Base-by-base conservation (phyloP, 1,140 invertebrate genomes). In the Ladona fulva region DNA sequence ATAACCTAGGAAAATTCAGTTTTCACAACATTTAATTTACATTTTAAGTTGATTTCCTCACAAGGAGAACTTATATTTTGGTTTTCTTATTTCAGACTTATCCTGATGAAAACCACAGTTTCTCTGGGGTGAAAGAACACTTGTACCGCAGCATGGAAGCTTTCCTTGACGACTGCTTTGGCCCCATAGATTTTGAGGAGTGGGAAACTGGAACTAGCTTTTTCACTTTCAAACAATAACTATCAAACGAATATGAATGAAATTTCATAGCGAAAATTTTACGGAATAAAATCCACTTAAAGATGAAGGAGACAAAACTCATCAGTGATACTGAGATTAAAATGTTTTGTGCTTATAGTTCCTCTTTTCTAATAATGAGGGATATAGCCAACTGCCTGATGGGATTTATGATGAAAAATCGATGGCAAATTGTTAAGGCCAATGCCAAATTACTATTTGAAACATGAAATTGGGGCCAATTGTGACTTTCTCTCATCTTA, bases 161-260 rank as follows among this genome's bases (percentile, higher is more conserved):
- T 81, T 97, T 95, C 85, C 91, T 96, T 82, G 91, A 93, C 81
- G 92, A 93, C 76, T 93, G 92, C 83, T 94, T 94, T 82, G 91
- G 91, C 5, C 90, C 91, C 25, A 86, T 90, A 52, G 90, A 92
- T 75, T 86, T 91, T 59, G 90, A 90, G 42, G 91, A 92, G 80
- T 93, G 91, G 91, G 91, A 92, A 77, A 77, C n/a, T 52, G 76
- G 76, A 25, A 77, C 76, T 52, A 77, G 76, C 42, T 77, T 77
- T 37, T 77, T 77, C 52, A 77, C 76, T 19, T 77, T 77, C 52
- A 77, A 77, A 73, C 76, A 77, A 37, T 77, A 73, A 52, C n/a
- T 19, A 66, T 16, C 52, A 19, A 66, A 66, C 12, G n/a, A n/a
- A n/a, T n/a, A n/a, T n/a, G n/a, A n/a, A n/a, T 19, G 14, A 66